phyloP scores from a whole-genome alignment of 2,797 vertebrate species.

The Melanotaenia maccullochi region DNA sequence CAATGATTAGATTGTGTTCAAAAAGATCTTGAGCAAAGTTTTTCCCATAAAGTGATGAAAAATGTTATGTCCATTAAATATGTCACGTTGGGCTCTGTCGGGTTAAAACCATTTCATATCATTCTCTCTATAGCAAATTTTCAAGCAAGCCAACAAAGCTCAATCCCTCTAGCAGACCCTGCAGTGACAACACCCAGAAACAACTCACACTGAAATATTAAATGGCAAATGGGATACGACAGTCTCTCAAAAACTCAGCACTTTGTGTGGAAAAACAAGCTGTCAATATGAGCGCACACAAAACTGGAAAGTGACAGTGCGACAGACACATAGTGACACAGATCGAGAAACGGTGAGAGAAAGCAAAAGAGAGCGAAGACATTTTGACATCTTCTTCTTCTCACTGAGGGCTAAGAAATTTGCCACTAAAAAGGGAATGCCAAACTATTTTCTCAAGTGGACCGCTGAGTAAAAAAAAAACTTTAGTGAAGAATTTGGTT shows the following conservation, averaged over 20 bases:
- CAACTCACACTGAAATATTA: conserved; percentile 79
- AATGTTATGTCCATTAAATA: too few species aligned
- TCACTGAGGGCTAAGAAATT: conserved; percentile 41
- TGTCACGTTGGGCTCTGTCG: too few species aligned
- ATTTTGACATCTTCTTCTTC: conserved; percentile 47
- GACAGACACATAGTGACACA: conserved; percentile 31
- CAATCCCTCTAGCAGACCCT: conserved; percentile 41
- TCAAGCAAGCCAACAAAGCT: conserved; percentile 44
- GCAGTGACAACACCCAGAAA: conserved; percentile 55
- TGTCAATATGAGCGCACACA: conserved; percentile 66
- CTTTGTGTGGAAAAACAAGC: conserved; percentile 69
- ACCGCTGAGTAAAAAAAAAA: conserved; percentile 44
- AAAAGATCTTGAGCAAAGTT: too few species aligned
- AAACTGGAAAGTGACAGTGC: conserved; percentile 34
- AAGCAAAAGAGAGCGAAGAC: conserved; percentile 20
- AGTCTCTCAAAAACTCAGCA: conserved; percentile 74
- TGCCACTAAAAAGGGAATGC: conserved; percentile 50
- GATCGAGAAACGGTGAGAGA: conserved; percentile 35
- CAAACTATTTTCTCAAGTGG: conserved; percentile 51
- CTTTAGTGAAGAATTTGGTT: not conserved
- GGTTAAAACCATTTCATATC: conserved; percentile 32
- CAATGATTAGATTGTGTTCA: too few species aligned
- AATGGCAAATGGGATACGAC: conserved; percentile 79
- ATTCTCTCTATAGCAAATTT: conserved; percentile 30
- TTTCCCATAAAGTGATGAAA: too few species aligned